These are phyloP conservation scores for Drosophila testacea DNA, from an alignment of 2,888 invertebrate genomes.

Conservation along the genomic window DNA sequence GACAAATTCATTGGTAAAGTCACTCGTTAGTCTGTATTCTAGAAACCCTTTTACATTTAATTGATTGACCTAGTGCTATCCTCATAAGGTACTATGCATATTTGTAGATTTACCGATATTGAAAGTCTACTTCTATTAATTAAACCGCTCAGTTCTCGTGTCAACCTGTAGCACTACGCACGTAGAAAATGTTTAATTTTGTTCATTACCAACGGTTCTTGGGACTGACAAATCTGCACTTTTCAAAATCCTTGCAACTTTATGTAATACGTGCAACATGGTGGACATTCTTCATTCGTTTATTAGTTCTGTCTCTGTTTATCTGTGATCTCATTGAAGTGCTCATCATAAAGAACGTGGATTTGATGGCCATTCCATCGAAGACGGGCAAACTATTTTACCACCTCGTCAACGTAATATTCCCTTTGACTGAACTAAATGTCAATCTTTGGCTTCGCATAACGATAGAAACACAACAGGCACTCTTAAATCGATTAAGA, in stretches of 20 bases:
- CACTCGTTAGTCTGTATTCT: too few relatives aligned
- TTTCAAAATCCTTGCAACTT: constrained; percentile 17
- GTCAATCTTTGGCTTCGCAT: constrained; percentile 29
- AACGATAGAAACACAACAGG: constrained; percentile 16
- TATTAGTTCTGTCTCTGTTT: constrained; percentile 12
- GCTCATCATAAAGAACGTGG: background rate
- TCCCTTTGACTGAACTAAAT: constrained; percentile 16
- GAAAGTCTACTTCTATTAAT: background rate
- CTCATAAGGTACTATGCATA: background rate
- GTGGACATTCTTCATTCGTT: constrained; percentile 2
- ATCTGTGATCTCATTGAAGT: background rate
- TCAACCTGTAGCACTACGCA: constrained; percentile 8
- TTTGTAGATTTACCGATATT: background rate
- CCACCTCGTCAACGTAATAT: background rate
- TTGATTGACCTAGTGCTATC: background rate
- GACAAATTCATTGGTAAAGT: too few relatives aligned
- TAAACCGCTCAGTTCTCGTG: constrained; percentile 15
- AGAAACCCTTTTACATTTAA: constrained; percentile 2
- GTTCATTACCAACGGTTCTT: constrained; percentile 36
- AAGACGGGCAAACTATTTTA: constrained; percentile 6
- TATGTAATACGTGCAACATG: constrained; percentile 28
- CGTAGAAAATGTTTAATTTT: constrained; percentile 14
- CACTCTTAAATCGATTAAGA: constrained; percentile 29
- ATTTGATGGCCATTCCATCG: constrained; percentile 18
- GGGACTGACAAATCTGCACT: constrained; percentile 38